Conservation (phyloP, 2,797 vertebrate genomes). For the Gouania willdenowi region DNA sequence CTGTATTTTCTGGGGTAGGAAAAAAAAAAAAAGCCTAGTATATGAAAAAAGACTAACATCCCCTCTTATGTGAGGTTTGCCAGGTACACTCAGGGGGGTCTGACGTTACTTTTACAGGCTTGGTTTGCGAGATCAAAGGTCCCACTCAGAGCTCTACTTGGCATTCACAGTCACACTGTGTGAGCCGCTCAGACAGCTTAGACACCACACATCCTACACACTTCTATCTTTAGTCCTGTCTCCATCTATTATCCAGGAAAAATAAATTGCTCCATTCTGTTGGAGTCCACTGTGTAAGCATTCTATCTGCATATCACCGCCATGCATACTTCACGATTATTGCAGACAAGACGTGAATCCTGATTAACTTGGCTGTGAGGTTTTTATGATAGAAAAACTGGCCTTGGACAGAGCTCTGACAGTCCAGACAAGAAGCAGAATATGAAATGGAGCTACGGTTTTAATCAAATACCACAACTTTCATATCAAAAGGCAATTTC, state of each 20-base stretch:
- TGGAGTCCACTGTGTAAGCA: slow-evolving; percentile 3
- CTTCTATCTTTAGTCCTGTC: slow-evolving; percentile 42
- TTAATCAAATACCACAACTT: slow-evolving; percentile 35
- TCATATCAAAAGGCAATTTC: slow-evolving; percentile 17
- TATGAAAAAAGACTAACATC: slow-evolving; percentile 17
- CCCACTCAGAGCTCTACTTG: slow-evolving; percentile 40
- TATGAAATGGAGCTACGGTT: slow-evolving; percentile 15
- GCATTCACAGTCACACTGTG: slow-evolving; percentile 49
- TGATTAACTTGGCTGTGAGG: slow-evolving; percentile 23
- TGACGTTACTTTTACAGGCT: slow-evolving; percentile 42
- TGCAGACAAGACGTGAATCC: slow-evolving; percentile 20
- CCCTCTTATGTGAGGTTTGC: slow-evolving; percentile 16
- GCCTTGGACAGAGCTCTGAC: slow-evolving; percentile 9
- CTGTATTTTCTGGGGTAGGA: too few relatives aligned
- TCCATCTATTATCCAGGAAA: slow-evolving; percentile 28
- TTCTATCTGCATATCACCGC: slow-evolving; percentile 11
- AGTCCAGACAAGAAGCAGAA: slow-evolving; percentile 29
- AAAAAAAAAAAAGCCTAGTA: too few relatives aligned
- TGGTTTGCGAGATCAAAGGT: slow-evolving; percentile 59
- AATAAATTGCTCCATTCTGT: slow-evolving; percentile 17
- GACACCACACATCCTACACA: slow-evolving; percentile 28
- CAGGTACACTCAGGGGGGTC: slow-evolving; percentile 25
- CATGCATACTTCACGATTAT: slow-evolving; percentile 11
- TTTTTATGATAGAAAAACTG: slow-evolving; percentile 12
- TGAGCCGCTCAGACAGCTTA: slow-evolving; percentile 32